Conservation (phyloP, 2,113 vertebrate genomes). For the Ochotona princeps region DNA sequence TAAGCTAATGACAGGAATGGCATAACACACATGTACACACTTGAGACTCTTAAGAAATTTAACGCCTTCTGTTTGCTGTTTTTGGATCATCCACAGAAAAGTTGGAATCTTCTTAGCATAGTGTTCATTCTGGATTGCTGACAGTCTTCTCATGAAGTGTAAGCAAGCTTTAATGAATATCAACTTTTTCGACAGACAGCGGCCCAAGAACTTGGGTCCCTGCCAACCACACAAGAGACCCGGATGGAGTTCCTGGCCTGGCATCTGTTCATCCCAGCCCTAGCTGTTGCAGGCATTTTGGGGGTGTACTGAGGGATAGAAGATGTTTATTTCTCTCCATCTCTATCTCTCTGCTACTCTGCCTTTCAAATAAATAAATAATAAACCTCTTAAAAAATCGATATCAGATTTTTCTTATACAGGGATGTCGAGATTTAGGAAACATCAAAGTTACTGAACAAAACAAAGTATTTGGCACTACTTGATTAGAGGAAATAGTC, state of each 20-base stretch:
- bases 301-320: too few species aligned
- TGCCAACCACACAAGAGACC: too few species aligned
- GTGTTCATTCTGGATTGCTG: slow-evolving; percentile 58
- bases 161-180: slow-evolving; percentile 32
- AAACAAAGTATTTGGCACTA: slow-evolving; percentile 57
- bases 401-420: slow-evolving; percentile 4
- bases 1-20: slow-evolving; percentile 53
- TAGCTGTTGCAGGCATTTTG: too few species aligned
- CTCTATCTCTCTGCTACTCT: too few species aligned
- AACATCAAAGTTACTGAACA: slow-evolving; percentile 47
- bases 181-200: neutral
- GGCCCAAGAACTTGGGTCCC: too few species aligned
- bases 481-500: slow-evolving; percentile 53
- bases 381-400: neutral
- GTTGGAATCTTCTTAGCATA: slow-evolving; percentile 73
- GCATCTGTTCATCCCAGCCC: too few species aligned
- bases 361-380: too few species aligned
- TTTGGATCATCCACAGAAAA: slow-evolving; percentile 78
- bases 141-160: slow-evolving; percentile 62
- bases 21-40: slow-evolving; percentile 40
- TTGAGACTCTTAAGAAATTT: slow-evolving; percentile 66
- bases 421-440: slow-evolving; percentile 61
- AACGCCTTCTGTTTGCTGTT: slow-evolving; percentile 71
- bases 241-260: too few species aligned
- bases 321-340: too few species aligned